Evolutionary conservation across 2,113 vertebrate genomes (phyloP), one percentile per base, ranked within the genome.

Genomic region (Podilymbus podiceps): DNA sequence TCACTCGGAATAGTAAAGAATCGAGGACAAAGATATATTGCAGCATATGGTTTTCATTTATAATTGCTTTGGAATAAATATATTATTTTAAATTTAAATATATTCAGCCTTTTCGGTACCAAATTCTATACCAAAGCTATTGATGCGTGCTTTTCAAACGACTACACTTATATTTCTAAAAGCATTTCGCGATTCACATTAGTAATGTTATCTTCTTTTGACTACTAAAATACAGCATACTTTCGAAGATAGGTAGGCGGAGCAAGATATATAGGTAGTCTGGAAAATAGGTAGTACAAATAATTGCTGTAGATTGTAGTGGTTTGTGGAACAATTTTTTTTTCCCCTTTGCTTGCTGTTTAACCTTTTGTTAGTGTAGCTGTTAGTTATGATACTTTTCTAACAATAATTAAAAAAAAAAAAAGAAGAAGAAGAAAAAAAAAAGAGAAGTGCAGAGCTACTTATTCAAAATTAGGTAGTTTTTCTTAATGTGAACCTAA

Each of bases 41-140:
- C 96, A 98, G 98, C 98, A 98, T 97, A 97, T 96, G 94, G 50
- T 96, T 96, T 97, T 95, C 93, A 97, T 93, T 97, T 97, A 98
- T 92, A 98, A 98, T 98, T 97, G 97, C 97, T 98, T 98, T 98
- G 98, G 98, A 98, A 98, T 98, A 98, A 98, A 98, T 98, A 98
- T 98, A 98, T 98, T 98, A 98, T 98, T 97, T 98, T 97, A 96
- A 94, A 97, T 98, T 98, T 98, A 98, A 98, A 98, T 98, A 98
- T 97, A 98, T 96, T 98, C 97, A 97, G 94, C 96, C 77, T 96
- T 97, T 97, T 97, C 91, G 90, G 93, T 97, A 97, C 96, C 97
- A 92, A 84, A 97, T 97, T 85, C 91, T 94, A 85, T 95, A 95
- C 94, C 89, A 95, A 96, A 95, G 93, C 94, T 92, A 94, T 59